Percentiles rank a stretch among this genome's conserved stretches.
Conservation (phyloP, 35 echinoderm and acorn worm species). For the Diadema setosum region DNA sequence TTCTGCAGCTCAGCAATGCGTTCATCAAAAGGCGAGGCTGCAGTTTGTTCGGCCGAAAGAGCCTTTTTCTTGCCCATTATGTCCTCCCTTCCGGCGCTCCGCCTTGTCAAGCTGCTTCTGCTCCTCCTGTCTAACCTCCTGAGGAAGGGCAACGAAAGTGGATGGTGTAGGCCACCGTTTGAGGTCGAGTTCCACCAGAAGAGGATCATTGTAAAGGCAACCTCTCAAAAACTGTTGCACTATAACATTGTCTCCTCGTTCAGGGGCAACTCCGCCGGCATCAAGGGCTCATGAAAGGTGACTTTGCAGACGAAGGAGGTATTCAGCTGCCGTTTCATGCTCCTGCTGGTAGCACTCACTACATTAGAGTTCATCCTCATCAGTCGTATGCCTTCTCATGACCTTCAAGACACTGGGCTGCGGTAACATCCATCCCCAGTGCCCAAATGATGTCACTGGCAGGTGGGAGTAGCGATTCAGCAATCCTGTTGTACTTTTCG, state of each 20-base stretch:
- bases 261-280: neutral
- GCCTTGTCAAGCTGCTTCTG: neutral
- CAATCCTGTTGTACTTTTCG: neutral
- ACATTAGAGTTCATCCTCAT: neutral
- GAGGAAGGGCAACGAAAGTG: neutral
- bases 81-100: neutral
- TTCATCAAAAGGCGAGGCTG: neutral
- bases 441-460: conserved; percentile 5
- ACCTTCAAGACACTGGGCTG: neutral
- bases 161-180: conserved; percentile 32
- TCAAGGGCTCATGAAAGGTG: neutral
- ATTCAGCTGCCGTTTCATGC: neutral
- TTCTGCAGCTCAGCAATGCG: neutral
- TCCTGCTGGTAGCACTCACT: neutral
- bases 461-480: conserved; percentile 37
- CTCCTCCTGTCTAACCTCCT: conserved; percentile 41
- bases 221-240: conserved; percentile 13
- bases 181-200: neutral
- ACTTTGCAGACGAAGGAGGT: neutral
- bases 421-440: neutral
- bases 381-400: neutral
- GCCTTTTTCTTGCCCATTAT: neutral
- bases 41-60: neutral
- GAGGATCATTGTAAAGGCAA: conserved; percentile 13
- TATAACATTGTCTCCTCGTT: neutral